Conservation (phyloP, 2,113 vertebrate genomes). For the Haliaeetus leucogaster region DNA sequence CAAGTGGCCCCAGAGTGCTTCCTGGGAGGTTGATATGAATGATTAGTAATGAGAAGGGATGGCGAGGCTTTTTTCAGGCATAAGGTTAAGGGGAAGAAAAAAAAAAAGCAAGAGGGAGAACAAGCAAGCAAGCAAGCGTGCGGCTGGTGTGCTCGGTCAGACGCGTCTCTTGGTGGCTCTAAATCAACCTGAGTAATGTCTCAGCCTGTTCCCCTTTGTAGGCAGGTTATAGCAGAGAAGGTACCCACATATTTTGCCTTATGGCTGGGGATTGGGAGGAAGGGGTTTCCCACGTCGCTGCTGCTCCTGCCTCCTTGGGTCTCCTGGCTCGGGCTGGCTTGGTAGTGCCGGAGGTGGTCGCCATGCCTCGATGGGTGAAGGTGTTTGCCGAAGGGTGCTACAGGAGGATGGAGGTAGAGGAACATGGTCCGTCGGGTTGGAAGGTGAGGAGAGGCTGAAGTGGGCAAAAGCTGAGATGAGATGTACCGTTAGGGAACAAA, state of each 20-base stretch:
- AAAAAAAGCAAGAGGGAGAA: background rate
- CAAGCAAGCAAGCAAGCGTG: background rate
- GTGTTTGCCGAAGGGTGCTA: background rate
- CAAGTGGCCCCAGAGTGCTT: constrained; percentile 47
- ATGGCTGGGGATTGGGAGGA: background rate
- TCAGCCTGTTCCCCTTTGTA: accelerated
- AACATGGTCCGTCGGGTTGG: accelerated
- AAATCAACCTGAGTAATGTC: background rate
- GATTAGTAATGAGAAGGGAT: constrained; percentile 21
- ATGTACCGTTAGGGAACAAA: background rate
- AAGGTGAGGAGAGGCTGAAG: background rate
- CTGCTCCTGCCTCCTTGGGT: background rate
- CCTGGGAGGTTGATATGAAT: constrained; percentile 7
- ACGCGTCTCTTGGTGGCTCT: background rate
- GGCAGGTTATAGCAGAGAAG: accelerated
- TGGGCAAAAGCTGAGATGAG: background rate
- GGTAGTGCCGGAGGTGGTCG: background rate
- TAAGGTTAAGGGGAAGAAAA: background rate
- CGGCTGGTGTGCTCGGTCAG: background rate
- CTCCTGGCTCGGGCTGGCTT: background rate
- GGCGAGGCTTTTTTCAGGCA: background rate
- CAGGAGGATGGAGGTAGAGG: background rate
- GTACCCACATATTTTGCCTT: background rate
- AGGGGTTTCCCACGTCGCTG: accelerated
- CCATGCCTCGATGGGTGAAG: background rate